phyloP scores from a whole-genome alignment of 2,888 invertebrate genomes.

The Epinotia brunnichana region DNA sequence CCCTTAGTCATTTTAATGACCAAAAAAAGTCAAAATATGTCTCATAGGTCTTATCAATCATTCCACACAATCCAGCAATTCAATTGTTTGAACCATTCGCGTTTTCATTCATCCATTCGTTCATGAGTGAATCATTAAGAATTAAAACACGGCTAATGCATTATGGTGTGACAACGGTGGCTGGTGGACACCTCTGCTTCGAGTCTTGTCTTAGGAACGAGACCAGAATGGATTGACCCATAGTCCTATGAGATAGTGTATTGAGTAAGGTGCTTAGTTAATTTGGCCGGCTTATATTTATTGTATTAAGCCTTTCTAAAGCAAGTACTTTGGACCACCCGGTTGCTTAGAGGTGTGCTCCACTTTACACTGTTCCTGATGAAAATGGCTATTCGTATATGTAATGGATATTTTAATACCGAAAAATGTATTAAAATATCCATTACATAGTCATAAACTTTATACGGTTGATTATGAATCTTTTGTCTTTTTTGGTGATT shows the following conservation, averaged over 20 bases:
- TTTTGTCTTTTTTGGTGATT: no score
- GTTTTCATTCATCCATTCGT: constrained; percentile 53
- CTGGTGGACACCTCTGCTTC: constrained; percentile 65
- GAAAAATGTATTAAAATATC: no score
- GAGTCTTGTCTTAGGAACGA: constrained; percentile 57
- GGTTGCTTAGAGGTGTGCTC: constrained; percentile 48
- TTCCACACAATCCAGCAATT: constrained; percentile 37
- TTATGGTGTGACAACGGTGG: constrained; percentile 62
- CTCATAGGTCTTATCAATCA: constrained; percentile 33
- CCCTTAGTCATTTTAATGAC: neutral
- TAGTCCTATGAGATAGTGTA: neutral
- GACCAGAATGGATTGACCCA: constrained; percentile 29
- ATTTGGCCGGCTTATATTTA: constrained; percentile 46
- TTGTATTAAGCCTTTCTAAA: constrained; percentile 63
- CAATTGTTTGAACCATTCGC: constrained; percentile 42
- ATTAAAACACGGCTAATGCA: constrained; percentile 65
- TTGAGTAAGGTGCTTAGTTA: constrained; percentile 27
- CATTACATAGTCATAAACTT: no score
- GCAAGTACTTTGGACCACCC: constrained; percentile 65
- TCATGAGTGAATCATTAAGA: constrained; percentile 56
- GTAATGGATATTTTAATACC: no score
- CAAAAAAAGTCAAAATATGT: neutral
- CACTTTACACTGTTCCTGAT: constrained; percentile 46
- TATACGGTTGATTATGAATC: no score
- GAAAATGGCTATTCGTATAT: constrained; percentile 21